These are phyloP conservation scores for Xanthorhoe spadicearia DNA, from an alignment of 2,888 invertebrate genomes.

Conservation along the genomic window DNA sequence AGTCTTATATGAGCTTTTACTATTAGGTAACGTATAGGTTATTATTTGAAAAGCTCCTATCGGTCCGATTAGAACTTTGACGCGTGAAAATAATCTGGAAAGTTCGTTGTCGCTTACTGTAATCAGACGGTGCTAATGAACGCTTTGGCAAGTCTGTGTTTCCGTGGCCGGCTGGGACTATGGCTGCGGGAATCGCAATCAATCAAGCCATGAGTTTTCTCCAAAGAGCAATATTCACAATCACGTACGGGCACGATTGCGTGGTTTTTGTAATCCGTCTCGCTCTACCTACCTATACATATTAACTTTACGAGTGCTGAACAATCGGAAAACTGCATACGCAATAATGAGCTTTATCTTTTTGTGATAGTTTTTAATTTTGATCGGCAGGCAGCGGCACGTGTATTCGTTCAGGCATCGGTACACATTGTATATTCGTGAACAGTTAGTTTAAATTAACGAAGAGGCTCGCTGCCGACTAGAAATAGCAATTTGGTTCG, in stretches of 20 bases:
- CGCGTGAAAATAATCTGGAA: background rate
- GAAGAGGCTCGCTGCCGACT: constrained; percentile 52
- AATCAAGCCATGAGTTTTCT: constrained; percentile 38
- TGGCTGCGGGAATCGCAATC: constrained; percentile 22
- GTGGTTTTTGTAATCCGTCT: constrained; percentile 43
- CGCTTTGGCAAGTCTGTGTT: background rate
- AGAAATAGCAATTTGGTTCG: constrained; percentile 54
- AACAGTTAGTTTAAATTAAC: constrained; percentile 64
- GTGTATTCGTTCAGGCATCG: constrained; percentile 52
- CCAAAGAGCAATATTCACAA: constrained; percentile 39
- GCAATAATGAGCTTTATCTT: constrained; percentile 33
- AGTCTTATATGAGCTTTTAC: background rate
- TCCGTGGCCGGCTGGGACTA: constrained; percentile 14
- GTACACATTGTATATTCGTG: constrained; percentile 55
- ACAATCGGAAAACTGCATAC: constrained; percentile 37
- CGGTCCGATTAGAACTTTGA: background rate
- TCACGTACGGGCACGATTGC: constrained; percentile 37
- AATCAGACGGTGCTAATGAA: background rate
- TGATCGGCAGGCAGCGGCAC: constrained; percentile 53
- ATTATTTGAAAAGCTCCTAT: background rate
- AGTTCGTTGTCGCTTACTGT: background rate
- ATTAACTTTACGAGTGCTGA: constrained; percentile 34
- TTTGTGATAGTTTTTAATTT: constrained; percentile 25
- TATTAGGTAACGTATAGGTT: background rate
- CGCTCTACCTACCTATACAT: constrained; percentile 41